Percentiles rank a stretch among this genome's conserved stretches.
phyloP scores from a whole-genome alignment of 2,797 vertebrate species.

The Ptychadena robeensis region DNA sequence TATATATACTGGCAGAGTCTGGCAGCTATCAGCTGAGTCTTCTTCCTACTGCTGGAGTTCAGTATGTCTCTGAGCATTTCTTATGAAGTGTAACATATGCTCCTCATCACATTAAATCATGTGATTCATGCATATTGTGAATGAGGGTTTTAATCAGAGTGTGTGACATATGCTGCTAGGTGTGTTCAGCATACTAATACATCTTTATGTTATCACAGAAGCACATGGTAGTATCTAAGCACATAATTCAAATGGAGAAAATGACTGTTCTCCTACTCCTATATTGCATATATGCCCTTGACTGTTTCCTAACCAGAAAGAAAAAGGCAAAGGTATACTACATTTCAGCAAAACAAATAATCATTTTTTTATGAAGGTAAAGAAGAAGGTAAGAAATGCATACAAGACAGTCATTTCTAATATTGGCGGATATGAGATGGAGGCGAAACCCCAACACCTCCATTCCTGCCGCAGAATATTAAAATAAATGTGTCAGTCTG shows the following conservation, averaged over 20 bases:
- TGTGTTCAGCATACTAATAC: constrained; percentile 37
- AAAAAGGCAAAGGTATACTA: too few species aligned
- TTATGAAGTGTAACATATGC: constrained; percentile 31
- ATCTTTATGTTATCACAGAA: constrained; percentile 32
- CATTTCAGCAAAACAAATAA: too few species aligned
- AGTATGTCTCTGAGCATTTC: not conserved
- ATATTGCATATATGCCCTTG: not conserved
- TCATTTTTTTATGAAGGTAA: too few species aligned
- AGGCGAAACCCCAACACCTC: too few species aligned
- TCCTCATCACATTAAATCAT: not conserved
- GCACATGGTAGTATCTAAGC: constrained; percentile 23
- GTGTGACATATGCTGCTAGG: constrained; percentile 20
- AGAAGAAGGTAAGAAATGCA: too few species aligned
- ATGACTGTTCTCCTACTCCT: not conserved
- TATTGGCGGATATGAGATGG: not conserved
- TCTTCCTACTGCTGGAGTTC: constrained; percentile 3
- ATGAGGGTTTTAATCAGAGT: constrained; percentile 10
- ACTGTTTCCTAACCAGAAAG: not conserved
- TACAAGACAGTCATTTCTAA: not conserved
- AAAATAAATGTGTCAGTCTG: constrained; percentile 1
- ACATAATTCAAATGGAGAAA: not conserved
- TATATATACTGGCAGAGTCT: constrained; percentile 62
- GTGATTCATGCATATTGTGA: constrained; percentile 21
- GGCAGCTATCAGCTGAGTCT: constrained; percentile 20
- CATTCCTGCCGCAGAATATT: constrained; percentile 1